phyloP scores from a whole-genome alignment of 2,888 invertebrate genomes.

The Salpingus planirostris region DNA sequence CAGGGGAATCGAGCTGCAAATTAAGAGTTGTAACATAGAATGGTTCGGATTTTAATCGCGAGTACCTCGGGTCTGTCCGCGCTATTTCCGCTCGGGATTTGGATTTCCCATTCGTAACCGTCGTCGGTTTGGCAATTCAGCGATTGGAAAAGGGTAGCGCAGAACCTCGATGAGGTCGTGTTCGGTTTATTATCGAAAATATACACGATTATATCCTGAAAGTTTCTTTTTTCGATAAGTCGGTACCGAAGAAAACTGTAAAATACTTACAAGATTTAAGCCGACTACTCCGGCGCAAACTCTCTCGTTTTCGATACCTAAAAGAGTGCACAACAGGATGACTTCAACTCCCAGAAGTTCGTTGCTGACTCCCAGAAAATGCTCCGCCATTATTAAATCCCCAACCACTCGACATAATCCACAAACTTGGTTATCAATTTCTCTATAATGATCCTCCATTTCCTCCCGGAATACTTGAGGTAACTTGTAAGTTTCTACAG shows the following conservation, averaged over 20 bases:
- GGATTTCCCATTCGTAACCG: slow-evolving; percentile 20
- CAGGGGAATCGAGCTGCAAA: not conserved
- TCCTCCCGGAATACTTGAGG: slow-evolving; percentile 19
- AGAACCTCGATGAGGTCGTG: slow-evolving; percentile 48
- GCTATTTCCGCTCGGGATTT: not conserved
- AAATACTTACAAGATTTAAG: slow-evolving; percentile 14
- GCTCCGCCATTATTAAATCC: slow-evolving; percentile 12
- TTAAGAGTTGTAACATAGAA: no score
- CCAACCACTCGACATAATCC: slow-evolving; percentile 11
- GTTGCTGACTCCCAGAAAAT: slow-evolving; percentile 9
- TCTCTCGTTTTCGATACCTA: slow-evolving; percentile 14
- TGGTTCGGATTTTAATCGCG: no score
- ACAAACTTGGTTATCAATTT: slow-evolving; percentile 8
- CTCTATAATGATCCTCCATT: slow-evolving; percentile 1
- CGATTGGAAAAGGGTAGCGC: no score
- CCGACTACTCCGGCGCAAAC: slow-evolving; percentile 19
- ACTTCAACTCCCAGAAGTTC: slow-evolving; percentile 12
- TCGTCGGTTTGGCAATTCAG: slow-evolving; percentile 15
- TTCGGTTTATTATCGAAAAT: no score
- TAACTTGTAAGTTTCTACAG: slow-evolving; percentile 10
- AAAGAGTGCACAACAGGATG: slow-evolving; percentile 9
- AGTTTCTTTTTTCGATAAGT: not conserved
- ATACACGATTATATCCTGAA: slow-evolving; percentile 14
- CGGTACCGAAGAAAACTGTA: not conserved
- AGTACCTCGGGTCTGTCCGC: no score